These are phyloP conservation scores for Cavia aperea DNA, from an alignment of 2,113 vertebrate genomes.

Conservation along the genomic window DNA sequence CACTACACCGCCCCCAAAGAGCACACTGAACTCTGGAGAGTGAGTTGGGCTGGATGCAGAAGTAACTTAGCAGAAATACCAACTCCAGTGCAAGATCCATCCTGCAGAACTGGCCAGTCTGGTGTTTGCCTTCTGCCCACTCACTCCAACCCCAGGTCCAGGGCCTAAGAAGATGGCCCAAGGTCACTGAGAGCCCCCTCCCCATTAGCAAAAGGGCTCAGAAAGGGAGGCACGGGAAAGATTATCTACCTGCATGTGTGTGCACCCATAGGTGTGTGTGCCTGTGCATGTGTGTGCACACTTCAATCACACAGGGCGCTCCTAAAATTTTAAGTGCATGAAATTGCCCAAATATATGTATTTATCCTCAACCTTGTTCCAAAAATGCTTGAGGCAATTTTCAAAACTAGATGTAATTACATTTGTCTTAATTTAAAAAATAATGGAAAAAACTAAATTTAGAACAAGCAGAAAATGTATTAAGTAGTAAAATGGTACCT, in stretches of 20 bases:
- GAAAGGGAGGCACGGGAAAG: neutral
- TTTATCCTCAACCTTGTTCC: neutral
- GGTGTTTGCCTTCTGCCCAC: neutral
- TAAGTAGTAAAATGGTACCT: neutral
- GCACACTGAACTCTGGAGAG: neutral
- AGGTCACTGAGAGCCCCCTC: neutral
- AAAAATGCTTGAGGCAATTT: neutral
- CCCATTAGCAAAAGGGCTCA: neutral
- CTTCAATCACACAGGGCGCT: neutral
- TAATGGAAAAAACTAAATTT: neutral
- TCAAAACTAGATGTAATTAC: neutral
- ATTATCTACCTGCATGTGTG: neutral
- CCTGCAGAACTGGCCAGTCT: neutral
- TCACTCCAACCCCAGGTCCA: neutral
- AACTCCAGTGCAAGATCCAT: neutral
- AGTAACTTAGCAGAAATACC: neutral
- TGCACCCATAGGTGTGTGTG: neutral
- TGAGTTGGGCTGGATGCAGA: neutral
- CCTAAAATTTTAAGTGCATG: neutral
- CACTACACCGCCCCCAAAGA: too few relatives aligned
- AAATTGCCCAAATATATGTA: too few relatives aligned
- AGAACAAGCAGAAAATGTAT: neutral
- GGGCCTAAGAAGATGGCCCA: neutral
- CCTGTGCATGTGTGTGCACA: too few relatives aligned
- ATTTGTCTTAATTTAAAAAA: conserved; percentile 2